phyloP scores from a whole-genome alignment of 2,888 invertebrate species.

The Drosophila pseudotakahashii region DNA sequence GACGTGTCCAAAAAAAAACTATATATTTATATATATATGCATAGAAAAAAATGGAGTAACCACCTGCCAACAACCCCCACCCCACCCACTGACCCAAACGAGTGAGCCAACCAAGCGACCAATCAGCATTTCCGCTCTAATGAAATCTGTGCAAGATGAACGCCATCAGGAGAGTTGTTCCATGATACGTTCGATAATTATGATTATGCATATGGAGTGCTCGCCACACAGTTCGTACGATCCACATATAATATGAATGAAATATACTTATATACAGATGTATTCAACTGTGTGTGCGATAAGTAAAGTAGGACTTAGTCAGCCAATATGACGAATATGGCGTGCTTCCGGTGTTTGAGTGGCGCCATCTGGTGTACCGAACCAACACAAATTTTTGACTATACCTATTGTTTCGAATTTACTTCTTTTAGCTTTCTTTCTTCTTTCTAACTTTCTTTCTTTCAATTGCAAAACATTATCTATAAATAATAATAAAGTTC shows the following conservation, averaged over 20 bases:
- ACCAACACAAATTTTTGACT: too few species aligned
- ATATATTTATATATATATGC: neutral
- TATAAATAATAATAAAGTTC: too few species aligned
- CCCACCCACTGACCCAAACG: conserved; percentile 26
- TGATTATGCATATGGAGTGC: conserved; percentile 12
- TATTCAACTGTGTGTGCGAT: neutral
- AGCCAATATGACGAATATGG: neutral
- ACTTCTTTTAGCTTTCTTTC: too few species aligned
- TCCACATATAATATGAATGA: neutral
- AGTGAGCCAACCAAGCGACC: conserved; percentile 33
- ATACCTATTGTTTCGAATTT: too few species aligned
- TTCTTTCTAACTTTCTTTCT: too few species aligned
- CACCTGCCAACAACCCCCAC: conserved; percentile 5
- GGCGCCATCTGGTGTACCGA: conserved; percentile 1
- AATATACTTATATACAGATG: neutral
- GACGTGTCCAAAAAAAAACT: conserved; percentile 42
- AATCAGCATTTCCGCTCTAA: conserved; percentile 47
- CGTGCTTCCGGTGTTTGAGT: neutral
- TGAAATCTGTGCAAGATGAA: conserved; percentile 35
- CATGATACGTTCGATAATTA: conserved; percentile 17
- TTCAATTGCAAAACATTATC: too few species aligned
- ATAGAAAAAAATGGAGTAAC: conserved; percentile 19
- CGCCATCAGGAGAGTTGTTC: conserved; percentile 14
- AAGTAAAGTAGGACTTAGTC: neutral
- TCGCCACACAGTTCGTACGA: too few species aligned